Base-by-base conservation (phyloP, 2,797 vertebrate genomes). In the Parotocinclus haroldoi region DNA sequence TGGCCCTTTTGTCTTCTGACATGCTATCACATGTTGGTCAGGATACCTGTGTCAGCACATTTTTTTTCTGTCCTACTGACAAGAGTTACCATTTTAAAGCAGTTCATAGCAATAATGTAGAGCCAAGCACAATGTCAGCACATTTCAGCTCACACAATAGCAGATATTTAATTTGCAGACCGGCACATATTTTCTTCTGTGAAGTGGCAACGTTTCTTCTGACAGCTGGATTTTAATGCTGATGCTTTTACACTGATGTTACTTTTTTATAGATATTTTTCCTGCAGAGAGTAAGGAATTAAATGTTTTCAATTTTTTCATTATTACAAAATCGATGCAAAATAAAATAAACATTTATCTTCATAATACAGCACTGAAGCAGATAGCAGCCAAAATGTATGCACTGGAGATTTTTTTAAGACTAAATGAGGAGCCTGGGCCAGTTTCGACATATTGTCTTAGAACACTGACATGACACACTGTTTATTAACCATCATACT, bases 41-140 rank as follows among this genome's bases (percentile, higher is more conserved):
- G 63, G 39, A n/a, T 44, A 46, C 73, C 68, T 66, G 63, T 66
- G 62, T 76, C 69, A 67, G 76, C 38, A 16, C 36, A 52, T 78
- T 68, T 40, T 27, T 39, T 42, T 63, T 12, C 52, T 56, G 75
- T 18, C 11, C 44, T 54, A 39, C 48, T 7, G 27, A 38, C 58
- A 38, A 27, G 1, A 13, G 10, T 49, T 11, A 9, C 4, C 9
- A 11, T 45, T 14, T 58, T 42, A 19, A 14, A 10, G 10, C 44
- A 37, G 7, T 18, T 60, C 58, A 37, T 1, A 3, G 10, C 56
- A 18, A 11, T 14, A 51, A 58, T 50, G 55, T 38, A 66, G 13
- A 51, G 38, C 54, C n/a, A 14, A 37, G 48, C 48, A 59, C 36
- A 13, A 38, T 18, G 9, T 46, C 37, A 6, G 38, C 55, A 16